Percentiles rank a stretch among this genome's conserved stretches.
phyloP scores from a whole-genome alignment of 2,888 invertebrate genomes.

The Agrochola litura region DNA sequence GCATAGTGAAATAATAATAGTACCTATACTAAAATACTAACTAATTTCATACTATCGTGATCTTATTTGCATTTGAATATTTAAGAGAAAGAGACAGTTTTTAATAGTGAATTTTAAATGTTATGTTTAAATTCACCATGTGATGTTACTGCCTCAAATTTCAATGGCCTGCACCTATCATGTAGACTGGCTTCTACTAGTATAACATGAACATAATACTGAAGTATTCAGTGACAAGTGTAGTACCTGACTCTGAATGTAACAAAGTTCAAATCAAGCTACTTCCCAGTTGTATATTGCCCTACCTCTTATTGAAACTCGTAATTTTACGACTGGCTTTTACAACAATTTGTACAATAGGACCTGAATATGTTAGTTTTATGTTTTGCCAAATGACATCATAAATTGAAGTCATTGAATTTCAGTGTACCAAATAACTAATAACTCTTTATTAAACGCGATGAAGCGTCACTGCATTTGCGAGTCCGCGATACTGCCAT shows the following conservation, averaged over 20 bases:
- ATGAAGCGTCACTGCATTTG: constrained; percentile 56
- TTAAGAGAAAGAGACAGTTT: not conserved
- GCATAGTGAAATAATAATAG: not conserved
- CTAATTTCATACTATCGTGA: not conserved
- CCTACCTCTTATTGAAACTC: constrained; percentile 26
- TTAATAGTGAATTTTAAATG: not conserved
- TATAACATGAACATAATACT: constrained; percentile 3
- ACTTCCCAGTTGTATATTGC: constrained; percentile 27
- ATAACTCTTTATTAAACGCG: constrained; percentile 68
- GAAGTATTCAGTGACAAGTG: constrained; percentile 1
- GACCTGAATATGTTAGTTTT: constrained; percentile 44
- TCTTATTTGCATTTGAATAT: not conserved
- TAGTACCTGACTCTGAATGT: constrained; percentile 3
- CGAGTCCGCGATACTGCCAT: constrained; percentile 52
- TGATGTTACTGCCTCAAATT: not conserved
- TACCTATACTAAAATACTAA: constrained; percentile 5
- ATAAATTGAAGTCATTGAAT: constrained; percentile 62
- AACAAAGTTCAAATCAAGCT: constrained; percentile 5
- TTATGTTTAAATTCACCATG: not conserved
- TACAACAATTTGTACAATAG: constrained; percentile 33
- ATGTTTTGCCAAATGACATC: constrained; percentile 67
- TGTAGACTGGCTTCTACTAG: not conserved
- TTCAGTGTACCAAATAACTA: constrained; percentile 61
- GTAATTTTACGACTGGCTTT: constrained; percentile 28
- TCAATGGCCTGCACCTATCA: not conserved